These are phyloP conservation scores for Disparrhopalites patrizii DNA, from an alignment of 2,888 invertebrate genomes.

Conservation along the genomic window DNA sequence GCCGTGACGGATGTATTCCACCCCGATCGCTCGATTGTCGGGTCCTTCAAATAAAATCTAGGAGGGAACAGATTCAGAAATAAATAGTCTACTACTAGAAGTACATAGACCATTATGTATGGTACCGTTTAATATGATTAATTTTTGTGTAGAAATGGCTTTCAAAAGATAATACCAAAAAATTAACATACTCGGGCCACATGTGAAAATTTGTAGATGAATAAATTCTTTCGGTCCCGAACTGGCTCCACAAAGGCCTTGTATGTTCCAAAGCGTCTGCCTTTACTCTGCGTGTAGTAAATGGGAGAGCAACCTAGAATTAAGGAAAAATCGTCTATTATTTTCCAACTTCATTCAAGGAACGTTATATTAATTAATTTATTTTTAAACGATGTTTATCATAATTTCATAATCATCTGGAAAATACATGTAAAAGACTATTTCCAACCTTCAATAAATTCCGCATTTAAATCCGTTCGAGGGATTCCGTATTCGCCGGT, in stretches of 20 bases:
- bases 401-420: not conserved
- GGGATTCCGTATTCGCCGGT: conserved; percentile 43
- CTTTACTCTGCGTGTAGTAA: conserved; percentile 44
- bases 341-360: no score
- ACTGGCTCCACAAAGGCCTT: conserved; percentile 44
- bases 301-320: conserved; percentile 41
- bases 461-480: conserved; percentile 38
- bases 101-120: no score
- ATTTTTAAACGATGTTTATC: no score
- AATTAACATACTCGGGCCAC: conserved; percentile 33
- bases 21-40: conserved; percentile 41
- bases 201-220: conserved; percentile 40
- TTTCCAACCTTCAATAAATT: conserved; percentile 33
- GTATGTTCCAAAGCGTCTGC: conserved; percentile 44
- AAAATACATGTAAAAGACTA: conserved; percentile 4
- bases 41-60: conserved; percentile 39
- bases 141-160: no score
- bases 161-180: no score
- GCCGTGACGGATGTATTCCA: conserved; percentile 46
- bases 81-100: no score
- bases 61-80: not conserved
- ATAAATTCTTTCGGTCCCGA: conserved; percentile 34
- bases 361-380: no score
- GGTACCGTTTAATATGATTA: no score
- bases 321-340: not conserved